Evolutionary conservation across 2,113 vertebrate genomes (phyloP).

Genomic region (Rhizomys pruinosus): DNA sequence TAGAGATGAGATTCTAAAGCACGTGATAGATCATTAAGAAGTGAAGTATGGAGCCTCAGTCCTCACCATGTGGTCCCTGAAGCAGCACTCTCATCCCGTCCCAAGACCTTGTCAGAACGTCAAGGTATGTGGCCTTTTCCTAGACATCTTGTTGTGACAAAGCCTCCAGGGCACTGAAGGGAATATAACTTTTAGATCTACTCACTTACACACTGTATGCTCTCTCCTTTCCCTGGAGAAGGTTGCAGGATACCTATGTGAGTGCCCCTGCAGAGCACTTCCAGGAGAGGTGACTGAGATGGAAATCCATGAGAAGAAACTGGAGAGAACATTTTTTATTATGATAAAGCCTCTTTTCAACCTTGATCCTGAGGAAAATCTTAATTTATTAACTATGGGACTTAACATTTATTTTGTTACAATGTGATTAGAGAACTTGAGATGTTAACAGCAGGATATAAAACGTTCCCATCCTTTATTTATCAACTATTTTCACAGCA

Average conservation of each 20-base stretch:
- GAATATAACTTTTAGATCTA: background rate
- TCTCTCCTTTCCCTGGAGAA: background rate
- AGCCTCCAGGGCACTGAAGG: background rate
- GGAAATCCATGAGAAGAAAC: background rate
- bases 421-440: slow-evolving; percentile 15
- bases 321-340: slow-evolving; percentile 2
- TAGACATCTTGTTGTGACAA: background rate
- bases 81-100: background rate
- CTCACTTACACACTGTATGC: background rate
- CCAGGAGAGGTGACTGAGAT: background rate
- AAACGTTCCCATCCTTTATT: background rate
- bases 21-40: background rate
- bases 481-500: background rate
- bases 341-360: background rate
- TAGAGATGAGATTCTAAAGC: background rate
- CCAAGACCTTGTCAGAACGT: background rate
- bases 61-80: background rate
- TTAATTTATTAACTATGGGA: background rate
- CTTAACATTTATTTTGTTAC: slow-evolving; percentile 17
- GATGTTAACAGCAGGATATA: background rate
- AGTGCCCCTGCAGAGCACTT: background rate
- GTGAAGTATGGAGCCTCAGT: background rate
- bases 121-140: background rate
- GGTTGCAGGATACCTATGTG: background rate
- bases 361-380: background rate